A percentile compares a stretch with the other conserved stretches of the same genome.
Conservation (phyloP, 2,888 invertebrate genomes). For the Drosophila rellima region DNA sequence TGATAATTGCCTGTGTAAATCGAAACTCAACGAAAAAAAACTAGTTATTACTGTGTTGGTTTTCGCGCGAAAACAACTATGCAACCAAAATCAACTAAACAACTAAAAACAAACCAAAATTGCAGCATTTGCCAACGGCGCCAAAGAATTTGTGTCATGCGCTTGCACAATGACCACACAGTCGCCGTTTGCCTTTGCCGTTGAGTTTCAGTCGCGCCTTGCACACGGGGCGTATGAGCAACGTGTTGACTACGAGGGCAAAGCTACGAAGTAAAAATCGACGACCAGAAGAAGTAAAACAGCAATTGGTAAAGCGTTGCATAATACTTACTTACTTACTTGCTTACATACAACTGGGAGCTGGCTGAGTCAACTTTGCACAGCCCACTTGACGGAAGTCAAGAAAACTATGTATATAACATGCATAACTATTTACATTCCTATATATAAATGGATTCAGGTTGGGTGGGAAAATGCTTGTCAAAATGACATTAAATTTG, state of each 20-base stretch:
- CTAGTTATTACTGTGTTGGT: conserved; percentile 37
- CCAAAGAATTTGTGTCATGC: conserved; percentile 74
- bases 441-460: conserved; percentile 46
- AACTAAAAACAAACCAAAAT: conserved; percentile 25
- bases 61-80: conserved; percentile 37
- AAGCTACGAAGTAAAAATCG: conserved; percentile 36
- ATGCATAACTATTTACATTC: conserved; percentile 16
- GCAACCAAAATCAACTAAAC: conserved; percentile 9
- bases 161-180: conserved; percentile 63
- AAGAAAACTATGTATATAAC: conserved; percentile 44
- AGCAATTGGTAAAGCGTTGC: conserved; percentile 70
- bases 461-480: conserved; percentile 50
- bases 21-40: conserved; percentile 22
- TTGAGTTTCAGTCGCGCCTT: conserved; percentile 24
- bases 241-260: conserved; percentile 42
- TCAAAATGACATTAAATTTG: conserved; percentile 54
- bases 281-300: conserved; percentile 63
- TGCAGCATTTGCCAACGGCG: conserved; percentile 60
- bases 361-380: conserved; percentile 45
- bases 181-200: background rate
- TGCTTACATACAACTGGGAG: conserved; percentile 23
- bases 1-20: conserved; percentile 47
- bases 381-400: conserved; percentile 72
- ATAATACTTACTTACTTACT: conserved; percentile 42
- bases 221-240: conserved; percentile 63